Evolutionary conservation across 2,797 vertebrate species (phyloP).

Genomic region (Diplodus sargus): DNA sequence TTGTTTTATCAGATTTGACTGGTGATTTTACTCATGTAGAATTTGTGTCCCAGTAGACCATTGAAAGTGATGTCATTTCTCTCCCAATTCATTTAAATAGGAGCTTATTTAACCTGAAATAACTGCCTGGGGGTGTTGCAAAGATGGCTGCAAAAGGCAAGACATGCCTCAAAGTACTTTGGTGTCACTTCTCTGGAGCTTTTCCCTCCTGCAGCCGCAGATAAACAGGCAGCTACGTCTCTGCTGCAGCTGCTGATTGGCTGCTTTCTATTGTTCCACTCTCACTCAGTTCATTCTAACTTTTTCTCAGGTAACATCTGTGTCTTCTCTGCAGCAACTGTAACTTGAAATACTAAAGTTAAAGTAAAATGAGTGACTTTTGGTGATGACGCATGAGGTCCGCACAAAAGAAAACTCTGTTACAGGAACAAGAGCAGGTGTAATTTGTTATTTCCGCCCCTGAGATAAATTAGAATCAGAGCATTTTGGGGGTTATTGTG

Average conservation of each 20-base stretch:
- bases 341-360: neutral
- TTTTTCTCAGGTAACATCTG: neutral
- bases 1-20: too few relatives aligned
- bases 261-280: neutral
- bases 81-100: too few relatives aligned
- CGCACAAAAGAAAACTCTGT: neutral
- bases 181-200: neutral
- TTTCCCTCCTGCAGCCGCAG: neutral
- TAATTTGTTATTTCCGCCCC: neutral
- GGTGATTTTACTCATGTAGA: too few relatives aligned
- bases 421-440: neutral
- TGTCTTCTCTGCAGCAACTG: neutral
- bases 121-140: too few relatives aligned
- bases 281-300: neutral
- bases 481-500: constrained; percentile 24
- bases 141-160: too few relatives aligned
- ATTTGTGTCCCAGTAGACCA: too few relatives aligned
- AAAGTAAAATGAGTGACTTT: neutral
- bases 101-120: too few relatives aligned
- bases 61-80: too few relatives aligned
- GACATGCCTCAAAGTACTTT: too few relatives aligned
- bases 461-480: constrained; percentile 50
- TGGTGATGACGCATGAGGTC: neutral
- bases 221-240: neutral
- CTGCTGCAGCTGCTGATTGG: neutral